Conservation (phyloP, 2,113 vertebrate genomes). For the Cynocephalus volans region DNA sequence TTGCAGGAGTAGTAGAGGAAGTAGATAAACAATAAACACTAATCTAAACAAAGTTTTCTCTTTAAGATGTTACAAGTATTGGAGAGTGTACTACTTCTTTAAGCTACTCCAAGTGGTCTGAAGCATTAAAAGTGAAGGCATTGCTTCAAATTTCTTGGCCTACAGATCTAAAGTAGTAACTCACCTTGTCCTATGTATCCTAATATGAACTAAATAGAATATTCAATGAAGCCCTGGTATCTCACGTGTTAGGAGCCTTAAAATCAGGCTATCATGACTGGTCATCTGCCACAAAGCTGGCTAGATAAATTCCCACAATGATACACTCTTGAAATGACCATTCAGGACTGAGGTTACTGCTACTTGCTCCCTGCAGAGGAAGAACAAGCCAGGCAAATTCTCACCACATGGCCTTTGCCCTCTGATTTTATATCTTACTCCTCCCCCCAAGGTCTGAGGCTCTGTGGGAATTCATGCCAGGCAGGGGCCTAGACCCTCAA, state of each 20-base stretch:
- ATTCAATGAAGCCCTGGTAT: constrained; percentile 66
- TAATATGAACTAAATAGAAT: constrained; percentile 56
- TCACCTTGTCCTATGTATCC: not conserved
- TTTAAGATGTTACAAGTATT: not conserved
- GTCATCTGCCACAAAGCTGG: constrained; percentile 43
- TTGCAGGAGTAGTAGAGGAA: not conserved
- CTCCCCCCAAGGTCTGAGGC: not conserved
- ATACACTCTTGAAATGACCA: constrained; percentile 24
- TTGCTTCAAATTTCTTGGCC: constrained; percentile 13
- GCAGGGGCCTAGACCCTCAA: not conserved
- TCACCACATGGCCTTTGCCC: constrained; percentile 41
- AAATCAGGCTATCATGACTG: constrained; percentile 60
- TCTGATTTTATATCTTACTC: constrained; percentile 11
- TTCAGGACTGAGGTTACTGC: constrained; percentile 50
- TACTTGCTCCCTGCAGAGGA: constrained; percentile 60
- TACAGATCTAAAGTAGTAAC: not conserved
- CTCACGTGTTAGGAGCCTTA: not conserved
- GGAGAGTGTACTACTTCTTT: not conserved
- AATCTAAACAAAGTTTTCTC: constrained; percentile 1
- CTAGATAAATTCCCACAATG: constrained; percentile 69
- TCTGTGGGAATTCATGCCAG: constrained; percentile 60
- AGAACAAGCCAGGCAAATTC: constrained; percentile 49
- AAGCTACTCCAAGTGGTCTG: not conserved
- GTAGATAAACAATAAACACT: constrained; percentile 13
- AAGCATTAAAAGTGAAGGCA: constrained; percentile 15